Conservation (phyloP, 2,888 invertebrate species). For the Lutraria lutraria region DNA sequence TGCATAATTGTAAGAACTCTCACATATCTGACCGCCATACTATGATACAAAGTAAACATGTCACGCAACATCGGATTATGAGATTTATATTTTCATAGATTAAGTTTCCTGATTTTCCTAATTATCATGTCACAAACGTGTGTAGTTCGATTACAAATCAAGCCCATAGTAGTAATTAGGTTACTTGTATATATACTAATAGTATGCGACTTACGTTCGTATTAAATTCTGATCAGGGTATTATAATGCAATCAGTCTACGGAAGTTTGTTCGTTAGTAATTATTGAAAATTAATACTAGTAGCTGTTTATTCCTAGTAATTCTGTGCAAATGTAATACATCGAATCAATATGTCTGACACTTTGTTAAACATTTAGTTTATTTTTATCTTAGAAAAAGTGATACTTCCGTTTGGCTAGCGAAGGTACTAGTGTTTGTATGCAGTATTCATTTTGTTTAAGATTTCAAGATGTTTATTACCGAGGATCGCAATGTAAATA, state of each 20-base stretch:
- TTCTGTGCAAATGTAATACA: neutral
- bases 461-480: too few species aligned
- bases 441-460: too few species aligned
- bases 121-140: neutral
- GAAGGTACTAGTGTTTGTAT: too few species aligned
- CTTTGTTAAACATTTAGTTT: neutral
- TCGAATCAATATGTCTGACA: conserved; percentile 5
- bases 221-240: neutral
- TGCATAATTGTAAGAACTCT: neutral
- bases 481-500: too few species aligned
- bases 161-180: neutral
- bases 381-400: neutral
- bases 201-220: neutral
- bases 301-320: neutral
- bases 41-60: neutral
- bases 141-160: neutral
- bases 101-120: neutral
- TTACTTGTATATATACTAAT: too few species aligned
- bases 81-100: neutral
- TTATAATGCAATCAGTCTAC: neutral
- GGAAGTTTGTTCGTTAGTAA: neutral
- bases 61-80: neutral
- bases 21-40: neutral
- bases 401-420: neutral
- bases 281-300: neutral